Base-by-base conservation (phyloP, 2,797 vertebrate genomes). In the Ciconia nigra region DNA sequence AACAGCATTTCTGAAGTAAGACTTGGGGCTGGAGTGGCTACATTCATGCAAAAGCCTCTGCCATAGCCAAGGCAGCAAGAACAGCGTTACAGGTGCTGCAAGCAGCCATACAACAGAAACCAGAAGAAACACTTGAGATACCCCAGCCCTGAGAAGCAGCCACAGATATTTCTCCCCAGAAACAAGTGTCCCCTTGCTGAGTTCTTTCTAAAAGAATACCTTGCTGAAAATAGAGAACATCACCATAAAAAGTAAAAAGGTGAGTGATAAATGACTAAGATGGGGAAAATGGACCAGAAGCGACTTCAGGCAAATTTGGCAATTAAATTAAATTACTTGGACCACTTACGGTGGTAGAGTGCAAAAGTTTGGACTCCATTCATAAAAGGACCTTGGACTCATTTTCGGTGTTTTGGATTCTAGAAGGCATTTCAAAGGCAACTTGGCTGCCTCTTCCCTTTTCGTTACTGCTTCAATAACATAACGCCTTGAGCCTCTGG, bases 401-500 rank as follows among this genome's bases (percentile, higher is more conserved):
- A 10, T 41, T 72, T 52, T 76, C 1, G 8, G 29, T 70, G 51
- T 13, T 72, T 76, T 80, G 73, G 44, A 31, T 55, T 72, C 42
- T 25, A 44, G 41, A 77, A 80, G 29, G 90, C n/a, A 72, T 91
- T 83, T 76, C 39, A 67, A 67, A 91, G 52, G 58, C 42, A 41
- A 7, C 25, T 58, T 86, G 87, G 16, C 67, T 86, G 49, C 26
- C 18, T 55, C 42, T 82, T 81, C 35, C 17, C 15, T 70, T 51
- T 69, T 54, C 11, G 8, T 65, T 62, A 21, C 20, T 62, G 58
- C 22, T 71, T 74, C 80, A 26, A 3, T 58, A 79, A 35, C 5
- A 1, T 13, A 19, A 39, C 0, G 3, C 20, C 33, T 71, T 14
- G 26, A 42, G 14, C 18, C 8, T 61, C 6, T 0, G 2, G 25